Percentiles rank a stretch among this genome's conserved stretches.
Conservation (phyloP, 2,888 invertebrate genomes). For the Eulithis prunata region DNA sequence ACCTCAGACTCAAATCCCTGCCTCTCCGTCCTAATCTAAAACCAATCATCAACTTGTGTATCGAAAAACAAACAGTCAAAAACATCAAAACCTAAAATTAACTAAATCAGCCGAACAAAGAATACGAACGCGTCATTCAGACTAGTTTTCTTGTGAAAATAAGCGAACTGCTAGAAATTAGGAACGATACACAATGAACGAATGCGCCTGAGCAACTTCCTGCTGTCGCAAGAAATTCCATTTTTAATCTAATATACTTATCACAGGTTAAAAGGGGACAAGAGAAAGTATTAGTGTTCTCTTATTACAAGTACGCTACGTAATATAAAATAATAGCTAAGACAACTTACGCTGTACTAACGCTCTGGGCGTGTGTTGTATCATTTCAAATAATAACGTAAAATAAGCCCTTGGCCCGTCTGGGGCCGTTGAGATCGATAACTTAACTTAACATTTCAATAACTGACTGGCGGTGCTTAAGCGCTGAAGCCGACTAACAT, state of each 20-base stretch:
- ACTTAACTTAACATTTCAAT: constrained; percentile 62
- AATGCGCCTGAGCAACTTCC: constrained; percentile 75
- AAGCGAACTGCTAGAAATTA: constrained; percentile 77
- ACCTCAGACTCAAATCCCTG: constrained; percentile 56
- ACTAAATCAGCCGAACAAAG: constrained; percentile 65
- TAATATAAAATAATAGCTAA: constrained; percentile 69
- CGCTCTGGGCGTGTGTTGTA: constrained; percentile 57
- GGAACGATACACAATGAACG: constrained; percentile 73
- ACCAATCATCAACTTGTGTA: constrained; percentile 39
- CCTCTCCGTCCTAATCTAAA: constrained; percentile 44
- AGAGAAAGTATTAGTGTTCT: constrained; percentile 83
- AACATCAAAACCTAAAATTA: constrained; percentile 52
- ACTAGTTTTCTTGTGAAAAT: constrained; percentile 72
- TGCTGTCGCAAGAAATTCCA: constrained; percentile 75
- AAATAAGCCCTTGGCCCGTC: constrained; percentile 73
- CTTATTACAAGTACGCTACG: constrained; percentile 73
- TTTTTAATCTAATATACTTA: constrained; percentile 80
- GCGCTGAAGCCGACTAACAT: constrained; percentile 67
- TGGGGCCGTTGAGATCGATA: constrained; percentile 80
- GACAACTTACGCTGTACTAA: constrained; percentile 75
- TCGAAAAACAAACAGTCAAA: constrained; percentile 58
- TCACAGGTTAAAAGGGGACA: constrained; percentile 84
- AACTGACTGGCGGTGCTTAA: constrained; percentile 75
- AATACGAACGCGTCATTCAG: constrained; percentile 64
- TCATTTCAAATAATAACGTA: constrained; percentile 60